Evolutionary conservation across 2,888 invertebrate genomes (phyloP).

Genomic region (Portevinia maculata): DNA sequence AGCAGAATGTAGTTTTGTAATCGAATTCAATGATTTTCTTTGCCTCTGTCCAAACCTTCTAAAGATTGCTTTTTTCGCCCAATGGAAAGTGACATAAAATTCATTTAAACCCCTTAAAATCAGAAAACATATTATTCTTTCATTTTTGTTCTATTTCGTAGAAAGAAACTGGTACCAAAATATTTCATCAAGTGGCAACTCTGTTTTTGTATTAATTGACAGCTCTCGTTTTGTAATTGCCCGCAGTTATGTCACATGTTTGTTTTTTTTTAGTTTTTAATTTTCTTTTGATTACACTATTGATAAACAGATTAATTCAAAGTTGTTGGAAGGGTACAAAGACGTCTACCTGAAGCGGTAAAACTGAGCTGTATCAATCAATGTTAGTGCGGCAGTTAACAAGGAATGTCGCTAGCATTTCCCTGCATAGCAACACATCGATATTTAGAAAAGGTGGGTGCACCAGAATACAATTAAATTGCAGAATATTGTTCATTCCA

Average conservation of each 20-base stretch:
- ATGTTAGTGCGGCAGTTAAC: conserved; percentile 20
- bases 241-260: conserved; percentile 9
- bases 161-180: too few species aligned
- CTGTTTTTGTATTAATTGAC: too few species aligned
- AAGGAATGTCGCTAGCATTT: conserved; percentile 11
- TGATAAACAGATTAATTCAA: background rate
- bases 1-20: too few species aligned
- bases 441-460: conserved; percentile 10
- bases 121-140: too few species aligned
- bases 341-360: background rate
- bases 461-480: background rate
- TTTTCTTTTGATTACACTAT: conserved; percentile 13
- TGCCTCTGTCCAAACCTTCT: too few species aligned
- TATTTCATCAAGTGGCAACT: too few species aligned
- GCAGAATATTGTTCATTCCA: background rate
- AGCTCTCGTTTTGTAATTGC: too few species aligned
- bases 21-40: too few species aligned
- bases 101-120: too few species aligned
- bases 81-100: too few species aligned
- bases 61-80: too few species aligned
- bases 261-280: background rate
- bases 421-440: background rate
- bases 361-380: conserved; percentile 8
- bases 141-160: too few species aligned
- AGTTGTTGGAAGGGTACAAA: background rate